Evolutionary conservation across 2,797 vertebrate species (phyloP).

Genomic region (Triplophysa bombifrons): DNA sequence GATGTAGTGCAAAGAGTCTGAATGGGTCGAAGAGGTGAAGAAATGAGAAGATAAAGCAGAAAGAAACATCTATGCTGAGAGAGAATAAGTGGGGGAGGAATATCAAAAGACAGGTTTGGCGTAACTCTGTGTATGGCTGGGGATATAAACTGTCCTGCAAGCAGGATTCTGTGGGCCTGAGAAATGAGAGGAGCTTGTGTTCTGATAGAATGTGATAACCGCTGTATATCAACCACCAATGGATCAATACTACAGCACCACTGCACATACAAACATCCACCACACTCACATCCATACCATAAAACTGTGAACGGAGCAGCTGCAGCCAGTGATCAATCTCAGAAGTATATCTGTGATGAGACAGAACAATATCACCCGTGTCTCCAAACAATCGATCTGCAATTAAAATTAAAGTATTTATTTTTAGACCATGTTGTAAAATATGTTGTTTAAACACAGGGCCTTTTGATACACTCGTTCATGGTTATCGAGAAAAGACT

Average conservation of each 20-base stretch:
- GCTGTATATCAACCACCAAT: constrained; percentile 50
- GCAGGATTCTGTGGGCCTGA: constrained; percentile 31
- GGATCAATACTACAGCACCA: constrained; percentile 51
- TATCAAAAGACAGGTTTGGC: constrained; percentile 31
- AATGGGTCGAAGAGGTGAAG: constrained; percentile 6
- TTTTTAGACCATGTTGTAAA: background rate
- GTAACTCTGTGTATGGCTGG: constrained; percentile 45
- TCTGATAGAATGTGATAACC: constrained; percentile 58
- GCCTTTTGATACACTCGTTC: background rate
- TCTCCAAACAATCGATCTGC: constrained; percentile 9
- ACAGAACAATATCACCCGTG: constrained; percentile 16
- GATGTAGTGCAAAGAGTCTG: constrained; percentile 18
- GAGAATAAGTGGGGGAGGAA: constrained; percentile 27
- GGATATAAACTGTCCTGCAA: constrained; percentile 40
- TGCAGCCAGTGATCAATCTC: constrained; percentile 25
- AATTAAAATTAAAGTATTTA: background rate
- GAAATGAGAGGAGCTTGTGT: constrained; percentile 43
- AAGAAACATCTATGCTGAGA: constrained; percentile 31
- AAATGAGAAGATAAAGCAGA: constrained; percentile 18
- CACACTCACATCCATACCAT: constrained; percentile 9
- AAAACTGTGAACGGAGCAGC: constrained; percentile 36
- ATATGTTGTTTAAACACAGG: background rate
- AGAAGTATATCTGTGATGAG: background rate
- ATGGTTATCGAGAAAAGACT: background rate
- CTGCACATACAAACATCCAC: constrained; percentile 41